phyloP scores from a whole-genome alignment of 2,797 vertebrate genomes.

The Pitangus sulphuratus region DNA sequence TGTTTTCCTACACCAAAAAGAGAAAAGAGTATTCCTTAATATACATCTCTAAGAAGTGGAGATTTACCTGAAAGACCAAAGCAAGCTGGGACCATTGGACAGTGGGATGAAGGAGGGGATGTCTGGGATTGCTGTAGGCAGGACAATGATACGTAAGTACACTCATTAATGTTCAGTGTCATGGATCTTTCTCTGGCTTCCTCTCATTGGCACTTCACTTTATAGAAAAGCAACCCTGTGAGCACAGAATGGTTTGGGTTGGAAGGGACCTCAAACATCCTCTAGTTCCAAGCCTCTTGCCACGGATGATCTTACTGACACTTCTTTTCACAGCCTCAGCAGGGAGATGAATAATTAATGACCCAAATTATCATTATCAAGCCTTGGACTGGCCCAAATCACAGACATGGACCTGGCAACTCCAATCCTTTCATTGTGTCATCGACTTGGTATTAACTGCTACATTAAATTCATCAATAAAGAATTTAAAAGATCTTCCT shows the following conservation, averaged over 20 bases:
- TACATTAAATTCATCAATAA: conserved; percentile 44
- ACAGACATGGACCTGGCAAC: neutral
- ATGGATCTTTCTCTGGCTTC: neutral
- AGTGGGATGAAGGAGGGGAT: neutral
- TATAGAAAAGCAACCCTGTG: neutral
- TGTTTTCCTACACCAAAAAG: neutral
- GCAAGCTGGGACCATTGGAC: neutral
- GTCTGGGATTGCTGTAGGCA: neutral
- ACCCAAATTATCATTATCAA: neutral
- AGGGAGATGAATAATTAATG: neutral
- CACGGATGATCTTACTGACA: neutral
- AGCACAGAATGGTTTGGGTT: neutral
- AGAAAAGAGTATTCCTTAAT: neutral
- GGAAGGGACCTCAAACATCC: neutral
- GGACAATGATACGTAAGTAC: neutral
- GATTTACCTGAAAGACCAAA: neutral
- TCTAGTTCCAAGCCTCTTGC: neutral
- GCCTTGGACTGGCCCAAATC: neutral
- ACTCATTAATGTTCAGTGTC: neutral
- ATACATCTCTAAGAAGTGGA: neutral
- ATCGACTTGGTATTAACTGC: neutral
- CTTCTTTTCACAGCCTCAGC: neutral
- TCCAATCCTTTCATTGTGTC: neutral
- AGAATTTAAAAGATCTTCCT: conserved; percentile 9
- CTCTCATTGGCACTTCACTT: neutral